These are phyloP conservation scores for Wasmannia auropunctata DNA, from an alignment of 1,140 invertebrate species.

Conservation along the genomic window DNA sequence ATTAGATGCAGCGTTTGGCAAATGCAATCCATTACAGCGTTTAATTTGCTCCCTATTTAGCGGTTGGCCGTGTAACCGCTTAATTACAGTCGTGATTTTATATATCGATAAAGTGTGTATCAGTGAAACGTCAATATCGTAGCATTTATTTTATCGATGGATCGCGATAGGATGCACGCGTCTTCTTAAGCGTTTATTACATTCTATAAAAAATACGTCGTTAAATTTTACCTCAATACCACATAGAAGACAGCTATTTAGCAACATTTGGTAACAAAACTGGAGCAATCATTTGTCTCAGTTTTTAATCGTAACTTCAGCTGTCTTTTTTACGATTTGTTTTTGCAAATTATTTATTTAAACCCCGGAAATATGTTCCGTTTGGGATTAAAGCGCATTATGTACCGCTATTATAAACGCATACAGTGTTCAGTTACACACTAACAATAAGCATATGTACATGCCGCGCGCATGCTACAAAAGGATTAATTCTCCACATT, in stretches of 20 bases:
- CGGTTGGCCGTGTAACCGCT: background rate
- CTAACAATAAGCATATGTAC: background rate
- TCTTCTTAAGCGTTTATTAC: background rate
- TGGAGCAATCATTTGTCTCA: background rate
- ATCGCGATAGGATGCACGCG: background rate
- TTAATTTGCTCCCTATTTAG: background rate
- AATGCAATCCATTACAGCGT: background rate
- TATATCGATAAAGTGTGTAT: background rate
- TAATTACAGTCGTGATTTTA: background rate
- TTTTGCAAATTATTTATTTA: background rate
- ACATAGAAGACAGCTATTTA: background rate
- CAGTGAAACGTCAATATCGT: background rate
- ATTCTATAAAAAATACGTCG: background rate
- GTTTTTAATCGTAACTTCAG: background rate
- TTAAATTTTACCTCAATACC: background rate
- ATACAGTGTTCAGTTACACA: background rate
- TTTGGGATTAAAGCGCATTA: background rate
- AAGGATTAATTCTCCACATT: slow-evolving; percentile 9
- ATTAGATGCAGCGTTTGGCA: background rate
- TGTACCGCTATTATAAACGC: background rate
- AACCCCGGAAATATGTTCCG: background rate
- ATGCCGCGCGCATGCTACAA: background rate
- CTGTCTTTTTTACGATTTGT: background rate
- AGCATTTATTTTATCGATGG: background rate
- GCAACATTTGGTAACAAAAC: background rate